A percentile compares a stretch with the other conserved stretches of the same genome.
phyloP scores from a whole-genome alignment of 2,888 invertebrate species.

The Nesidiocoris tenuis region DNA sequence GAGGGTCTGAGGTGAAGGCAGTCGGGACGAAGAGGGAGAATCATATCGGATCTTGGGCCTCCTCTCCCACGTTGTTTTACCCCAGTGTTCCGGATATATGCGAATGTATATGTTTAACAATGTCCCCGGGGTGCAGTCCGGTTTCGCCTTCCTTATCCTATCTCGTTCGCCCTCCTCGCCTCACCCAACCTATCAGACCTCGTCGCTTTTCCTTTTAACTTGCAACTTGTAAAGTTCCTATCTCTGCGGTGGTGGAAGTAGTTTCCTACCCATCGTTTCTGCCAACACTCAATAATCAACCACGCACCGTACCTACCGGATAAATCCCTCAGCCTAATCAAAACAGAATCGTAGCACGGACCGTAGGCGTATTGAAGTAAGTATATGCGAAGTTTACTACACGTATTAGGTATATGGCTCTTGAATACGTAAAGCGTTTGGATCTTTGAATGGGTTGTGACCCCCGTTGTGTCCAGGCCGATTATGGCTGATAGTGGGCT shows the following conservation, averaged over 20 bases:
- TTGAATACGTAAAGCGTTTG: too few species aligned
- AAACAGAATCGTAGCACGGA: too few species aligned
- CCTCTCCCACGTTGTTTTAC: not conserved
- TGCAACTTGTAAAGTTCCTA: constrained; percentile 30
- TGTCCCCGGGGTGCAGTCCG: constrained; percentile 34
- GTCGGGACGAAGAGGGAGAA: not conserved
- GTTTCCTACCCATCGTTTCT: not conserved
- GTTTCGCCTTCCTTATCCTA: constrained; percentile 25
- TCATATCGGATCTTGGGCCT: constrained; percentile 32
- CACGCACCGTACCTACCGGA: too few species aligned
- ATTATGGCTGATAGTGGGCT: too few species aligned
- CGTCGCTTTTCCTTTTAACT: constrained; percentile 24
- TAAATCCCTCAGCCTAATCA: too few species aligned
- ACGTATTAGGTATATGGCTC: too few species aligned
- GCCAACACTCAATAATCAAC: constrained; percentile 24
- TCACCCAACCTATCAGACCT: not conserved
- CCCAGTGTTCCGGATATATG: not conserved
- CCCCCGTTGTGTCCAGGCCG: too few species aligned
- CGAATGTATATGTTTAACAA: constrained; percentile 33
- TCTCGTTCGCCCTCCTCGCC: not conserved
- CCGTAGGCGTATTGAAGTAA: too few species aligned
- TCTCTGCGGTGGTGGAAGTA: not conserved
- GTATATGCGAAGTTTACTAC: too few species aligned
- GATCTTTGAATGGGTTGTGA: too few species aligned
- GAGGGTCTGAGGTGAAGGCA: not conserved